Evolutionary conservation across 2,113 vertebrate genomes (phyloP).

Genomic region (Coptodon rendalli): DNA sequence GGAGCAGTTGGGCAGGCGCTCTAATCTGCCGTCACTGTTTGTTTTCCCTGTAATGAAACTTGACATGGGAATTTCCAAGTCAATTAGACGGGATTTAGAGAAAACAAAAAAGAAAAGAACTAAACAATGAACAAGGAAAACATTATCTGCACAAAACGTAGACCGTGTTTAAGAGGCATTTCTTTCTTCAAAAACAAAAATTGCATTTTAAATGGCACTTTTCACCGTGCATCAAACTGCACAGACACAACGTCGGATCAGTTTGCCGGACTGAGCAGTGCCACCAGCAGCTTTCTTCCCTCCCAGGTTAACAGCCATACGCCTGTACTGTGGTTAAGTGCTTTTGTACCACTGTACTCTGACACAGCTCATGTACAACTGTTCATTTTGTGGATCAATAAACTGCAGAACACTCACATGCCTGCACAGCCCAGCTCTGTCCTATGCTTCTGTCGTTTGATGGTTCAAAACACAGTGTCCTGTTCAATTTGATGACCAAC

Average conservation of each 20-base stretch:
- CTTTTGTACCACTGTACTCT: neutral
- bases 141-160: neutral
- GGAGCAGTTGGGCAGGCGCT: neutral
- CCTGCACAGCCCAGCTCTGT: neutral
- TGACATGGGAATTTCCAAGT: neutral
- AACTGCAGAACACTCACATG: neutral
- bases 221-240: neutral
- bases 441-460: neutral
- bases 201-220: neutral
- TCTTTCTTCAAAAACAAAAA: neutral
- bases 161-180: neutral
- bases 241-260: neutral
- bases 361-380: neutral
- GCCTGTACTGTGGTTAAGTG: neutral
- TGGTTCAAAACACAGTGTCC: neutral
- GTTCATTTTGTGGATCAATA: neutral
- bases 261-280: neutral
- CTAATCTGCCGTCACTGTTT: neutral
- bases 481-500: neutral
- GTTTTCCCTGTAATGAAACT: neutral
- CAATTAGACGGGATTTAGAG: neutral
- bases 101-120: fast-evolving
- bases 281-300: neutral
- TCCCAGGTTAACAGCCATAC: neutral
- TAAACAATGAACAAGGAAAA: neutral